phyloP scores from a whole-genome alignment of 2,888 invertebrate genomes.

The Cephalotes varians region DNA sequence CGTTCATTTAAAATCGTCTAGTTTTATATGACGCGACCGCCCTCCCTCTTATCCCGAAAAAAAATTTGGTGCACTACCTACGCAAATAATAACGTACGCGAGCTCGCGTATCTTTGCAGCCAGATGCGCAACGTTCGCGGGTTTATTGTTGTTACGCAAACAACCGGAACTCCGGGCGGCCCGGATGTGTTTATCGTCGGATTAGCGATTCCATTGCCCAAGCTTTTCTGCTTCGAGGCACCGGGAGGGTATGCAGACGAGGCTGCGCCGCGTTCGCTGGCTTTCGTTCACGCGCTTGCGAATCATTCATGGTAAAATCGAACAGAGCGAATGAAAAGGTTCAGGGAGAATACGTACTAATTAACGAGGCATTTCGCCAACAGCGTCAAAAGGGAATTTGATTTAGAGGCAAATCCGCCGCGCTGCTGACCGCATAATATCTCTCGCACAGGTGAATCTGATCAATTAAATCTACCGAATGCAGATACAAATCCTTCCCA shows the following conservation, averaged over 20 bases:
- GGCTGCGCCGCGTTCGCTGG: neutral
- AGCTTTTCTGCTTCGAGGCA: conserved; percentile 63
- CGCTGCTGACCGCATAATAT: conserved; percentile 37
- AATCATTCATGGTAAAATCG: conserved; percentile 47
- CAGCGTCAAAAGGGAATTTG: conserved; percentile 50
- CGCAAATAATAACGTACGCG: conserved; percentile 70
- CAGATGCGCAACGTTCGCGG: conserved; percentile 73
- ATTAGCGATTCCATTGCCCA: conserved; percentile 71
- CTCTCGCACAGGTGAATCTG: conserved; percentile 34
- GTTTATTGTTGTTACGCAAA: conserved; percentile 74
- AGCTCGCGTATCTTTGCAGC: conserved; percentile 72
- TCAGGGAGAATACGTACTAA: conserved; percentile 35
- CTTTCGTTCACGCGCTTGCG: conserved; percentile 41
- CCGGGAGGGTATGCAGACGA: neutral
- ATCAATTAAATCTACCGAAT: conserved; percentile 42
- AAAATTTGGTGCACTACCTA: conserved; percentile 64
- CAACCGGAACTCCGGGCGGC: conserved; percentile 64
- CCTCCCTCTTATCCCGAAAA: neutral
- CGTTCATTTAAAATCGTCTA: conserved; percentile 62
- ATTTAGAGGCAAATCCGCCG: conserved; percentile 43
- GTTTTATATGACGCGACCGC: conserved; percentile 61
- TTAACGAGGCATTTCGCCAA: conserved; percentile 52
- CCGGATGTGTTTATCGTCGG: conserved; percentile 73
- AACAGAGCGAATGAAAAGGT: conserved; percentile 43
- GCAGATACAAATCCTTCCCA: conserved; percentile 8